These are phyloP conservation scores for Theropithecus gelada DNA, from an alignment of 2,113 vertebrate species.

Conservation along the genomic window DNA sequence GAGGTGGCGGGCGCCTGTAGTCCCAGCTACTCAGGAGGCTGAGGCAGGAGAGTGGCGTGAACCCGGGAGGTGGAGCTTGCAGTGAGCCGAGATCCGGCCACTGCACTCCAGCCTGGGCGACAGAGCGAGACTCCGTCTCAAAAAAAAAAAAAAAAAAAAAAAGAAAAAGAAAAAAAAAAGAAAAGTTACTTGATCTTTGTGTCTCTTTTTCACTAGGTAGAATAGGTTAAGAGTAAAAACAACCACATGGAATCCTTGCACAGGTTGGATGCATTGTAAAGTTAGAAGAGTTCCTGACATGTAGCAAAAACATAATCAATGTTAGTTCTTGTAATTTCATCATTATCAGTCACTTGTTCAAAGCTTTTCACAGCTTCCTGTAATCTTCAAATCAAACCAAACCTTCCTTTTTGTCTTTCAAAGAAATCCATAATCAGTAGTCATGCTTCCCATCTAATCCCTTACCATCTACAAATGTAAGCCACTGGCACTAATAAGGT, in stretches of 20 bases:
- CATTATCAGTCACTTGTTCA: neutral
- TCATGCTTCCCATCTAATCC: neutral
- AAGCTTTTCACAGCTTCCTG: neutral
- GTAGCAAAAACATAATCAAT: neutral
- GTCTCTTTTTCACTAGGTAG: neutral
- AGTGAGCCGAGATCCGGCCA: too few species aligned
- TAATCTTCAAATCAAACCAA: conserved; percentile 1
- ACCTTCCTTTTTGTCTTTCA: conserved; percentile 19
- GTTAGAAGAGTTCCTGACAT: neutral
- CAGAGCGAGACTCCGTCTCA: too few species aligned
- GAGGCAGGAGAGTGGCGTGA: too few species aligned
- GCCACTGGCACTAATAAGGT: neutral
- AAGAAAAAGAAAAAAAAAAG: too few species aligned
- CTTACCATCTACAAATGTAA: neutral
- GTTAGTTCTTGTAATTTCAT: neutral
- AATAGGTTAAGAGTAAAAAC: neutral
- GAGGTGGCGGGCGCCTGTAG: too few species aligned
- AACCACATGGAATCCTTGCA: neutral
- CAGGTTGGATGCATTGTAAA: neutral
- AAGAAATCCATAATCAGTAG: neutral
- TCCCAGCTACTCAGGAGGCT: too few species aligned
- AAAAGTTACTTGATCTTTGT: neutral
- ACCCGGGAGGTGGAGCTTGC: too few species aligned
- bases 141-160: too few species aligned
- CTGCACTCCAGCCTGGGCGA: too few species aligned